Evolutionary conservation across 2,797 vertebrate genomes (phyloP), one percentile per base, ranked within the genome.

Genomic region (Spinibarbus caldwelli): DNA sequence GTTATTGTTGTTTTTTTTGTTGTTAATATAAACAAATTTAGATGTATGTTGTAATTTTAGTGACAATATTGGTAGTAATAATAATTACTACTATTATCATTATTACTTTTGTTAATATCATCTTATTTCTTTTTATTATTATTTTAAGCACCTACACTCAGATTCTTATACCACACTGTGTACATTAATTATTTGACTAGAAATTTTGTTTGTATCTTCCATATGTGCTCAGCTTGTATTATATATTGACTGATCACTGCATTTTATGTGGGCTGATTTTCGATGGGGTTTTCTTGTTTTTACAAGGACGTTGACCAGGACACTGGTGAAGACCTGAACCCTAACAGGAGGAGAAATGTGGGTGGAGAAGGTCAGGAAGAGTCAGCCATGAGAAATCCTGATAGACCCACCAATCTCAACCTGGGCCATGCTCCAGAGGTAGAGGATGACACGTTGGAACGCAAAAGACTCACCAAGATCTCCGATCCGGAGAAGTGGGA

Each of bases 401-500:
- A 99, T 92, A 94, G 97, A 73, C 98, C 98, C 1, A 97, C 95
- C 41, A 98, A 98, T 92, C 90, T 99, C 6, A 97, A 98, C 80
- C 91, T 98, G 5, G 97, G 97, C 87, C 97, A 93, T 0, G 96
- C 96, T 23, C 98, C 97, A 0, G 98, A 99, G 90, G 94, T 98
- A 85, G 98, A 99, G 90, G 98, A 99, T 0, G 97, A 99, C 91
- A 97, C 97, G 0, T 92, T 99, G 71, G 97, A 99, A 80, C 94
- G 98, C 81, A 99, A 99, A 87, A 96, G 98, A 86, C 98, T 99
- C 82, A 98, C 98, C 7, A 97, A 98, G 1, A 99, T 99, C 77
- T 99, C 98, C 0, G 98, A 99, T 92, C 97, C 97, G 0, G 97
- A 99, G 92, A 99, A 99, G 78, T 99, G 98, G 98, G 98, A 99